These are phyloP conservation scores for Phrynocephalus vlangalii DNA, from an alignment of 2,797 vertebrate species.

Conservation along the genomic window DNA sequence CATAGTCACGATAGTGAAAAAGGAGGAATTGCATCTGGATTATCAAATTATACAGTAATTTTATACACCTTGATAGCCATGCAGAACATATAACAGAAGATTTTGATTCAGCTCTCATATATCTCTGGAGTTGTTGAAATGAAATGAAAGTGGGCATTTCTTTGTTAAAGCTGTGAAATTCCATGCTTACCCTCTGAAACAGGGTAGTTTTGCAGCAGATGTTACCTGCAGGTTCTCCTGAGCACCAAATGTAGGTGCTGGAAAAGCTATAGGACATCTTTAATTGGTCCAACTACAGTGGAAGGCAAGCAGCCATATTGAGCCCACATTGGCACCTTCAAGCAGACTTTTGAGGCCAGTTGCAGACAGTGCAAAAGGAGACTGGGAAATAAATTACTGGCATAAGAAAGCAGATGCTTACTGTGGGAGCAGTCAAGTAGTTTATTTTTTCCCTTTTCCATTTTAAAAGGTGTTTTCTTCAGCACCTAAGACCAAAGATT, in stretches of 20 bases:
- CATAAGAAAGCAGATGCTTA: not conserved
- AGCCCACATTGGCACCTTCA: not conserved
- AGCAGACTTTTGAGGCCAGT: not conserved
- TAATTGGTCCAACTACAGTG: not conserved
- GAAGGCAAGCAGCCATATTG: not conserved
- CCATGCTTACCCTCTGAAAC: not conserved
- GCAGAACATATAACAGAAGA: too few species aligned
- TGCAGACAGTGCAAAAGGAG: conserved; percentile 10
- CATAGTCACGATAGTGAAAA: too few species aligned
- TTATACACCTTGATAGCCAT: too few species aligned
- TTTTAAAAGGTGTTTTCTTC: not conserved
- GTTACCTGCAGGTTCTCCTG: too few species aligned
- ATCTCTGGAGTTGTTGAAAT: too few species aligned
- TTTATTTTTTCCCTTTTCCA: not conserved
- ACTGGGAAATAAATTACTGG: not conserved
- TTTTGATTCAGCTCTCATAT: too few species aligned
- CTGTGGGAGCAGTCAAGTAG: not conserved
- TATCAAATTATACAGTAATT: too few species aligned
- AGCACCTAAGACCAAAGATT: not conserved
- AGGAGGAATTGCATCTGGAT: too few species aligned
- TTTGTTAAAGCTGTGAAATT: not conserved
- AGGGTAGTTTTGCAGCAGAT: not conserved
- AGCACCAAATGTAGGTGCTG: not conserved
- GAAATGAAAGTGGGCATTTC: too few species aligned
- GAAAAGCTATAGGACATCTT: not conserved